A percentile compares a stretch with the other conserved stretches of the same genome.
Evolutionary conservation across 1,140 invertebrate genomes (phyloP).

Genomic region (Centruroides vittatus): DNA sequence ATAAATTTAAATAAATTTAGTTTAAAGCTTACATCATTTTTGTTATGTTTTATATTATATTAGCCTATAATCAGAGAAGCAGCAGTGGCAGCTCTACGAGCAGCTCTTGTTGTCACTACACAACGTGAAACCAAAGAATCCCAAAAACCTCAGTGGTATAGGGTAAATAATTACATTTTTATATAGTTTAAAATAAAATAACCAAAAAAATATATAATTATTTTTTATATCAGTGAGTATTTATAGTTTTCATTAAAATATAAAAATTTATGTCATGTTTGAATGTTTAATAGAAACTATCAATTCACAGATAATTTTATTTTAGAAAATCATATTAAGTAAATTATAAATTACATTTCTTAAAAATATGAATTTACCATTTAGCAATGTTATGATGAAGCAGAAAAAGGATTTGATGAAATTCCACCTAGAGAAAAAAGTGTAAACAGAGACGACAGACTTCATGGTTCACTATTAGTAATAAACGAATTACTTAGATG

Average conservation of each 20-base stretch:
- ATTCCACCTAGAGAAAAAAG: constrained; percentile 40
- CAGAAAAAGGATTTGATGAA: constrained; percentile 62
- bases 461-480: constrained; percentile 85
- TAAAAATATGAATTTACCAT: no score
- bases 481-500: constrained; percentile 88
- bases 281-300: no score
- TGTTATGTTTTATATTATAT: background rate
- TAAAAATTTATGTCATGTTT: no score
- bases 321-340: no score
- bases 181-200: no score
- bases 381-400: constrained; percentile 78
- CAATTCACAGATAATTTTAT: no score
- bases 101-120: constrained; percentile 82
- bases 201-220: no score
- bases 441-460: constrained; percentile 69
- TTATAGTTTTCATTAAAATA: no score
- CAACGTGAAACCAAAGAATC: constrained; percentile 87
- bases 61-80: constrained; percentile 72
- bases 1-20: background rate
- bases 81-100: constrained; percentile 79
- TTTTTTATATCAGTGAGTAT: no score
- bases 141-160: constrained; percentile 75
- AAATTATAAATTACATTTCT: no score
- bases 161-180: constrained; percentile 21
- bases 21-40: background rate